phyloP scores from a whole-genome alignment of 2,797 vertebrate genomes.

The Octomys mimax region DNA sequence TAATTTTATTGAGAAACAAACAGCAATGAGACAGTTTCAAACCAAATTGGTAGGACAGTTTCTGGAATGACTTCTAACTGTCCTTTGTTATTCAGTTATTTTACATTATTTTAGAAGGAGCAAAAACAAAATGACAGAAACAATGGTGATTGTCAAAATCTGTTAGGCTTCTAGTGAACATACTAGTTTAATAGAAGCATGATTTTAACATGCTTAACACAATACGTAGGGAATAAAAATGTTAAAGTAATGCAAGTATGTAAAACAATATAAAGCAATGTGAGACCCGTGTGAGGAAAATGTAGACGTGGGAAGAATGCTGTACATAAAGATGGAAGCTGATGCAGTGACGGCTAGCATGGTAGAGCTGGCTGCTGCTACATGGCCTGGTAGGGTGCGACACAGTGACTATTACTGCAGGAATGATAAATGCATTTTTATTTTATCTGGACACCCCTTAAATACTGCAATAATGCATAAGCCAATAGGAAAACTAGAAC shows the following conservation, averaged over 20 bases:
- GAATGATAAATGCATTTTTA: not conserved
- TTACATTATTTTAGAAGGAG: not conserved
- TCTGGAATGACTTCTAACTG: not conserved
- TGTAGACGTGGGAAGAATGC: not conserved
- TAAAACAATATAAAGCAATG: not conserved
- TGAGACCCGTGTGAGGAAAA: not conserved
- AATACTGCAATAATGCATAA: not conserved
- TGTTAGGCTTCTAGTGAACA: too few species aligned
- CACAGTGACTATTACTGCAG: not conserved
- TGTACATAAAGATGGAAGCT: not conserved
- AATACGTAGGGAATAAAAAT: not conserved
- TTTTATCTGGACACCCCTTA: not conserved
- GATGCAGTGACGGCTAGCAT: not conserved
- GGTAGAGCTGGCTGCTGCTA: not conserved
- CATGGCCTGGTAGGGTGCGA: not conserved
- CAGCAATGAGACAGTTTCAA: too few species aligned
- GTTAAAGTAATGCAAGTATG: not conserved
- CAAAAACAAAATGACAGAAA: not conserved
- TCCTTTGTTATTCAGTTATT: not conserved
- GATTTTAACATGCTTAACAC: slow-evolving; percentile 14
- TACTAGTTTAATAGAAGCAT: not conserved
- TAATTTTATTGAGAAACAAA: too few species aligned
- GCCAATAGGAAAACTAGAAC: not conserved
- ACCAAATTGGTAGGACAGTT: too few species aligned
- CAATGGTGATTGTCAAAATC: not conserved